Evolutionary conservation across 2,797 vertebrate genomes (phyloP).

Genomic region (Brotula barbata): DNA sequence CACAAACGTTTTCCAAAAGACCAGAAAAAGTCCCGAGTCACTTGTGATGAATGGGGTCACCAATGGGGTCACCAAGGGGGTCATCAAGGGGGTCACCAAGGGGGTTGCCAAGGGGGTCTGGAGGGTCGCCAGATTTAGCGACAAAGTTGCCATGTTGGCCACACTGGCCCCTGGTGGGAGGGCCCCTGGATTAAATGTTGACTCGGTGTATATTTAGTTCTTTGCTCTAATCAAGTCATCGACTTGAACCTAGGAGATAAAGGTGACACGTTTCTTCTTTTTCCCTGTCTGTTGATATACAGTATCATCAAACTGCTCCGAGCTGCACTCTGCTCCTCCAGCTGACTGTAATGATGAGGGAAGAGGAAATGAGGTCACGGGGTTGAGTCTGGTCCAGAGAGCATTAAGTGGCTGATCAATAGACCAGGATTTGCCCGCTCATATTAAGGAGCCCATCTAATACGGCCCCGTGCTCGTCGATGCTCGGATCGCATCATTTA

Average conservation of each 20-base stretch:
- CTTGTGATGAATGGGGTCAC: too few species aligned
- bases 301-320: constrained; percentile 48
- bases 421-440: constrained; percentile 71
- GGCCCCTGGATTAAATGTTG: constrained; percentile 30
- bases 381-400: constrained; percentile 67
- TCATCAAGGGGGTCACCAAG: too few species aligned
- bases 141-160: too few species aligned
- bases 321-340: constrained; percentile 67
- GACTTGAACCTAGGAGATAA: constrained; percentile 53
- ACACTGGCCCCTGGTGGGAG: constrained; percentile 32
- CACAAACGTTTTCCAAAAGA: too few species aligned
- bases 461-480: constrained; percentile 57
- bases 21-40: too few species aligned
- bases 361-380: constrained; percentile 77
- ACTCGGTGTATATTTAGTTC: constrained; percentile 66
- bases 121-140: too few species aligned
- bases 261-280: constrained; percentile 38
- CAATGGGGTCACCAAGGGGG: too few species aligned
- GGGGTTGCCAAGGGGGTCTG: constrained; percentile 8
- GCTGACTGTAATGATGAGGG: constrained; percentile 70
- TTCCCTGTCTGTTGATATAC: constrained; percentile 24
- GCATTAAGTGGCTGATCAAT: constrained; percentile 78
- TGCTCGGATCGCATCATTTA: constrained; percentile 70
- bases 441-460: constrained; percentile 77
- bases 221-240: constrained; percentile 60